phyloP scores from a whole-genome alignment of 2,113 vertebrate genomes.

The Platysteira castanea region DNA sequence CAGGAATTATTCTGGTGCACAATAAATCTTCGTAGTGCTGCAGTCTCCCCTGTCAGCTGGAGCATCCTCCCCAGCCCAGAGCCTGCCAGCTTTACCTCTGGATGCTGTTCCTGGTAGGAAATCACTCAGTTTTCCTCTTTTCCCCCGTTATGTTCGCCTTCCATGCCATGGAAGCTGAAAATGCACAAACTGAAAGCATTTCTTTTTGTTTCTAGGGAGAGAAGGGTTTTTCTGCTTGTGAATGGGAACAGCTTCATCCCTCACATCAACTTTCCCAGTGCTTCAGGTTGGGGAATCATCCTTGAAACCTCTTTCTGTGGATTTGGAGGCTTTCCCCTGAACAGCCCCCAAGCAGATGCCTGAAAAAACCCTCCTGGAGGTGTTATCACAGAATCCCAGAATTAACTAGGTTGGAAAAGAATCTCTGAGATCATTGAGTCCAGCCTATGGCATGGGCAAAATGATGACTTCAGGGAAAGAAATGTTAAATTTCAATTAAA shows the following conservation, averaged over 20 bases:
- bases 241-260: neutral
- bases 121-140: neutral
- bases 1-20: neutral
- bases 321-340: neutral
- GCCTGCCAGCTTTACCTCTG: neutral
- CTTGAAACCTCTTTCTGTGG: neutral
- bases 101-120: neutral
- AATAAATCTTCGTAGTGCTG: constrained; percentile 23
- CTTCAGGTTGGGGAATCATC: neutral
- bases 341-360: neutral
- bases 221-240: neutral
- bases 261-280: neutral
- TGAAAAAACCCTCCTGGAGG: neutral
- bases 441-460: neutral
- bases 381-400: neutral
- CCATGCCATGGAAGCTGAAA: neutral
- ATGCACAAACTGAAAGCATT: neutral
- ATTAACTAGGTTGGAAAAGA: neutral
- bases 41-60: constrained; percentile 19
- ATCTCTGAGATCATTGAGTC: neutral
- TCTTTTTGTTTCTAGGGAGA: neutral
- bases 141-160: neutral
- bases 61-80: neutral
- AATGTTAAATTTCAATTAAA: too few species aligned
- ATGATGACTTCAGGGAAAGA: neutral